Evolutionary conservation across 2,797 vertebrate species (phyloP), one percentile per base, ranked within the genome.

Genomic region (Syndactyla subalaris): DNA sequence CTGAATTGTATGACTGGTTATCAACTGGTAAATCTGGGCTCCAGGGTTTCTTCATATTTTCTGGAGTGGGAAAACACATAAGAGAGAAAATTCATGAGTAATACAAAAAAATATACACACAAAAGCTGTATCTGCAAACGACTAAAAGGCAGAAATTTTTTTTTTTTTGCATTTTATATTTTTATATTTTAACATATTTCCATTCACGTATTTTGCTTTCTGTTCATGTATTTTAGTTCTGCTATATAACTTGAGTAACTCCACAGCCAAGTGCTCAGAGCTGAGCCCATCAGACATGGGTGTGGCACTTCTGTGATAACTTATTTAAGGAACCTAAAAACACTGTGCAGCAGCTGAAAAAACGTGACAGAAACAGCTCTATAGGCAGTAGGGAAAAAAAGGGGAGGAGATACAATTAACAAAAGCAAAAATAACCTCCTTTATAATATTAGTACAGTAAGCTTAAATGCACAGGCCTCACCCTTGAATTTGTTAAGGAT

Each of bases 1-100:
- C 97, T 97, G 94, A 76, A 83, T 55, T 80, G 70, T 85, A 97
- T 5, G 94, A 83, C 63, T 92, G 80, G 45, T 52, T 81, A 92
- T 95, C 91, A 74, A 30, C 39, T 12, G 52, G 70, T 54, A 89
- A 55, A 46, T 92, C 78, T 7, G 94, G 82, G 63, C 86, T 96
- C 95, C 76, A 92, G 19, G 80, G 92, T 57, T 97, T 83, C 85
- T 92, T 97, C 88, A 92, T 93, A 30, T 85, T 96, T 97, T 96
- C 96, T 97, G 76, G 7, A 12, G 32, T 21, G 5, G 1, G 17
- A 62, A 45, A 52, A 57, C 55, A 43, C 8, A 48, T 4, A 62
- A 5, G 14, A 67, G 17, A 48, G 10, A 81, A 88, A 88, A 70
- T 0, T 32, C 4, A 75, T 93, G 30, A 95, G 39, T 59, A 61